These are phyloP conservation scores for Taphrorychus bicolor DNA, from an alignment of 2,888 invertebrate genomes.

Conservation along the genomic window DNA sequence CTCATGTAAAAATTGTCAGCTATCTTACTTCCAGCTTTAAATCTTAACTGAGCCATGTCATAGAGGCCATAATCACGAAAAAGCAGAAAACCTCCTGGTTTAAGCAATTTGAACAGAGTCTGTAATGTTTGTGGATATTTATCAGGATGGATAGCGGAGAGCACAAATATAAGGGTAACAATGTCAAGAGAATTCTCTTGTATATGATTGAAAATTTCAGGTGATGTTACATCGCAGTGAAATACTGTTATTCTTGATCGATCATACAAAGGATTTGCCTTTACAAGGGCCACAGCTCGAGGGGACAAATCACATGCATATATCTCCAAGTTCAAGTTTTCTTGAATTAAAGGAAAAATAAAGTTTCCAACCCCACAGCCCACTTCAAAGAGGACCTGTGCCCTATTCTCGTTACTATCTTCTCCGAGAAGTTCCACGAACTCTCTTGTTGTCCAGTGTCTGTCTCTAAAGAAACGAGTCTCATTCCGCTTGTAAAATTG, in stretches of 20 bases:
- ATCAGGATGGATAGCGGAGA: conserved; percentile 92
- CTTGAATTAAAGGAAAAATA: conserved; percentile 87
- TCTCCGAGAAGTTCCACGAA: conserved; percentile 65
- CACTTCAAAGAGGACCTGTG: conserved; percentile 72
- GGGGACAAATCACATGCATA: conserved; percentile 94
- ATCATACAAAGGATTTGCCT: conserved; percentile 72
- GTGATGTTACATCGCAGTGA: conserved; percentile 82
- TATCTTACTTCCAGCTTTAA: conserved; percentile 92
- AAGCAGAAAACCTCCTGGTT: conserved; percentile 80
- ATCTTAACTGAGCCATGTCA: conserved; percentile 95
- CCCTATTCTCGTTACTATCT: conserved; percentile 48
- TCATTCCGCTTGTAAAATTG: conserved; percentile 95
- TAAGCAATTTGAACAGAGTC: conserved; percentile 72
- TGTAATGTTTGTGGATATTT: conserved; percentile 72
- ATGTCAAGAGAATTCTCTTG: conserved; percentile 70
- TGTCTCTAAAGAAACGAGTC: conserved; percentile 91
- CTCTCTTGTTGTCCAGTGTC: conserved; percentile 97
- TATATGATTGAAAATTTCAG: conserved; percentile 68
- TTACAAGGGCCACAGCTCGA: conserved; percentile 87
- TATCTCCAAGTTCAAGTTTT: conserved; percentile 74
- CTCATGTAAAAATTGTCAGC: conserved; percentile 92
- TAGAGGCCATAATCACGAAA: conserved; percentile 94
- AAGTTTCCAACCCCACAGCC: conserved; percentile 99
- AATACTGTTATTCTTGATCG: conserved; percentile 75
- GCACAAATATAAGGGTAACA: conserved; percentile 90